Evolutionary conservation across 2,113 vertebrate genomes (phyloP).

Genomic region (Alces alces): DNA sequence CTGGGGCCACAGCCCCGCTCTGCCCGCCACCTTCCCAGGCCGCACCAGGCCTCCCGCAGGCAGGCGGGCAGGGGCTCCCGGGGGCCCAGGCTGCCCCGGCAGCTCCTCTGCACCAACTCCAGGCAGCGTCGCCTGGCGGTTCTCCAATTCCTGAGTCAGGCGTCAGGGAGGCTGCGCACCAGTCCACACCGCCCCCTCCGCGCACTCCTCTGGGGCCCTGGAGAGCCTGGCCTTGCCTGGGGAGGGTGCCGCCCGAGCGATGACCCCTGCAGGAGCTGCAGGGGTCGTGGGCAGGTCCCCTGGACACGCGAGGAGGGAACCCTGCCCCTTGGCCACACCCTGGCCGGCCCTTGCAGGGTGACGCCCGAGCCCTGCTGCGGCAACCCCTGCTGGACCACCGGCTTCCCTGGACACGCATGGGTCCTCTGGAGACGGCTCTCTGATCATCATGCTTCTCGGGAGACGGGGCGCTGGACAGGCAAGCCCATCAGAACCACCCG

Average conservation of each 20-base stretch:
- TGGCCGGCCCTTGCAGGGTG: accelerated
- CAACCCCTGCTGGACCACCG: background rate
- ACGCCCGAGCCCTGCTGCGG: accelerated
- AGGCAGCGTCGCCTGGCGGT: background rate
- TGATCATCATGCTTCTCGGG: accelerated
- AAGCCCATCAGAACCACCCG: background rate
- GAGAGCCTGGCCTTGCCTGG: background rate
- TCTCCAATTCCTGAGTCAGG: background rate
- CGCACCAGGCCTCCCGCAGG: accelerated
- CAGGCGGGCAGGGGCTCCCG: accelerated
- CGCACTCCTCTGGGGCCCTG: accelerated
- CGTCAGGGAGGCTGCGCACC: background rate
- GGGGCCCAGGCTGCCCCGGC: background rate
- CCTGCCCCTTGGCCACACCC: background rate
- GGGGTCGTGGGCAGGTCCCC: background rate
- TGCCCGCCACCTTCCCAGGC: background rate
- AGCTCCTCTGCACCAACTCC: background rate
- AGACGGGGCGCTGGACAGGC: background rate
- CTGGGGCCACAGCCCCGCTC: background rate
- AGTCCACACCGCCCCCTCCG: accelerated
- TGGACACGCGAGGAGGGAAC: background rate
- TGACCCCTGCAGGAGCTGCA: too few species aligned
- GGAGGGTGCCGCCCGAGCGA: background rate
- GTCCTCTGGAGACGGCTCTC: background rate
- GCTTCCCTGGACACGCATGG: accelerated